These are phyloP conservation scores for Hirtodrosophila alboralis DNA, from an alignment of 2,888 invertebrate genomes.

Conservation along the genomic window DNA sequence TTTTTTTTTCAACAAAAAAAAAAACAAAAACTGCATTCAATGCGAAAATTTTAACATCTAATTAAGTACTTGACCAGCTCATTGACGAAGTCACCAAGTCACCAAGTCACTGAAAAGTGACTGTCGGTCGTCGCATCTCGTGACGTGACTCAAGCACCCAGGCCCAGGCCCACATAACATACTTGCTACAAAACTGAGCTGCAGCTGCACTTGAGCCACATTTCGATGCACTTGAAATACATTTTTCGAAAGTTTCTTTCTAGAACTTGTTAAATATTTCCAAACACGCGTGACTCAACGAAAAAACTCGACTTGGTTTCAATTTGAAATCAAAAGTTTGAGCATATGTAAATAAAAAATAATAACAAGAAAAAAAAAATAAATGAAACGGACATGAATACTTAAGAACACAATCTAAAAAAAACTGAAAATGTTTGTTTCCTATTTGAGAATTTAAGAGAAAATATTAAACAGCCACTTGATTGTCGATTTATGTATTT, in stretches of 20 bases:
- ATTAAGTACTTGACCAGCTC: slow-evolving; percentile 31
- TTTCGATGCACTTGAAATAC: slow-evolving; percentile 67
- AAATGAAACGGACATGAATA: slow-evolving; percentile 49
- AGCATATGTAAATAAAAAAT: too few species aligned
- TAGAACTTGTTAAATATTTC: slow-evolving; percentile 27
- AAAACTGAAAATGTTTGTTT: too few species aligned
- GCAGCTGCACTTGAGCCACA: slow-evolving; percentile 72
- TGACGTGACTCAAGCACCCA: slow-evolving; percentile 31
- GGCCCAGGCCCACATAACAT: slow-evolving; percentile 1
- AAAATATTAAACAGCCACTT: too few species aligned
- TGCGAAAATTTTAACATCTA: slow-evolving; percentile 33
- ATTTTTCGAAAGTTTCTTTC: slow-evolving; percentile 65
- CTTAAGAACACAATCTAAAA: slow-evolving; percentile 35
- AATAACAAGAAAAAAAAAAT: too few species aligned
- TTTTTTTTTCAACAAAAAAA: background rate
- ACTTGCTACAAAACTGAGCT: background rate
- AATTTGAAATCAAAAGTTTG: slow-evolving; percentile 56
- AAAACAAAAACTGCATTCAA: slow-evolving; percentile 29
- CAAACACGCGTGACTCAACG: slow-evolving; percentile 43
- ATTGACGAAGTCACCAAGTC: slow-evolving; percentile 6
- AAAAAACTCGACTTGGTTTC: slow-evolving; percentile 55
- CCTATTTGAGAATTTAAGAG: background rate
- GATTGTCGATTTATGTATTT: too few species aligned
- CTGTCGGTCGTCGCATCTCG: slow-evolving; percentile 48
- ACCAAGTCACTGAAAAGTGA: slow-evolving; percentile 52